Evolutionary conservation across 2,113 vertebrate species (phyloP).

Genomic region (Neodontobutis hainanensis): DNA sequence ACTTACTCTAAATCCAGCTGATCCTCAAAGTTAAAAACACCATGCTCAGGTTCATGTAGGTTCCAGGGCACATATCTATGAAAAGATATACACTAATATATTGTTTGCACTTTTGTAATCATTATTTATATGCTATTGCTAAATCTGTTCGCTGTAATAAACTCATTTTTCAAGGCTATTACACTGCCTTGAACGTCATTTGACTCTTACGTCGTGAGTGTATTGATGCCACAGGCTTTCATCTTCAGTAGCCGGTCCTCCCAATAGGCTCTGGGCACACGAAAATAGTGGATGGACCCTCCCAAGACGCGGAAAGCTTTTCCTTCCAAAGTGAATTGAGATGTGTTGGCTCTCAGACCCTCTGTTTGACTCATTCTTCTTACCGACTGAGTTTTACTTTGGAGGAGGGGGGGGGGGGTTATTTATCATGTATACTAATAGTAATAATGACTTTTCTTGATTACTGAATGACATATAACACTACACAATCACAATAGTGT

Average conservation of each 20-base stretch:
- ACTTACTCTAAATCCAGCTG: constrained; percentile 89
- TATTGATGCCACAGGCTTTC: constrained; percentile 87
- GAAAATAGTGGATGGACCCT: constrained; percentile 91
- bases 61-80: constrained; percentile 93
- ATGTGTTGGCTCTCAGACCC: constrained; percentile 78
- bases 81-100: background rate
- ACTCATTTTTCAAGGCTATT: background rate
- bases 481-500: no score
- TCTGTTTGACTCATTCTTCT: constrained; percentile 66
- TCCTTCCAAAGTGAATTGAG: constrained; percentile 84
- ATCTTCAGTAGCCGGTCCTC: constrained; percentile 83
- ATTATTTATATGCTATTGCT: background rate
- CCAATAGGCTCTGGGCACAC: constrained; percentile 88
- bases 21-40: constrained; percentile 85
- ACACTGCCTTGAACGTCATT: background rate
- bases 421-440: no score
- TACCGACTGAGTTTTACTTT: background rate
- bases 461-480: no score
- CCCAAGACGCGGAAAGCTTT: constrained; percentile 83
- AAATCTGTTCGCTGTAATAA: background rate
- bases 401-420: background rate
- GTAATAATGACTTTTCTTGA: no score
- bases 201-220: constrained; percentile 87
- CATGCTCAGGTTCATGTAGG: constrained; percentile 87
- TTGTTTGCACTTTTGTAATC: background rate